phyloP scores from a whole-genome alignment of 2,888 invertebrate species.

The Troides aeacus region DNA sequence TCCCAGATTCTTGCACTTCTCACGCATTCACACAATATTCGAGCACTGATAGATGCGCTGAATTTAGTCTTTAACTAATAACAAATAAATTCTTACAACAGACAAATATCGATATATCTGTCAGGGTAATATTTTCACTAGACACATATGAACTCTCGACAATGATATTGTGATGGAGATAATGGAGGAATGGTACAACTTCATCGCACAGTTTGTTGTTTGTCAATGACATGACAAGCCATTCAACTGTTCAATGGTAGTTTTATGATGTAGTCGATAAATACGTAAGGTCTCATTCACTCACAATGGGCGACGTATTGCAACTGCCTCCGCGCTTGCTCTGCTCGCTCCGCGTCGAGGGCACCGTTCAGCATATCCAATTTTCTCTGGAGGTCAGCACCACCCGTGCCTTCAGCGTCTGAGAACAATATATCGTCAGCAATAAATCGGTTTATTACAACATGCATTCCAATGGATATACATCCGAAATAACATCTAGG shows the following conservation, averaged over 20 bases:
- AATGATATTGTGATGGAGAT: background rate
- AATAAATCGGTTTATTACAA: slow-evolving; percentile 11
- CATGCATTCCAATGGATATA: background rate
- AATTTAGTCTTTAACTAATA: background rate
- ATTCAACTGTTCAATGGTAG: slow-evolving; percentile 22
- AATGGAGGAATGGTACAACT: background rate
- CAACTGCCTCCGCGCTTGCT: slow-evolving; percentile 88
- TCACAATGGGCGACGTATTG: slow-evolving; percentile 91
- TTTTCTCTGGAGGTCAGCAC: slow-evolving; percentile 93
- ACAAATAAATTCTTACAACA: background rate
- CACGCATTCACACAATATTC: background rate
- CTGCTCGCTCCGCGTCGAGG: slow-evolving; percentile 91
- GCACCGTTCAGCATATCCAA: slow-evolving; percentile 93
- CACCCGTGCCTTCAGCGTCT: slow-evolving; percentile 92
- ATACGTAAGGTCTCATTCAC: slow-evolving; percentile 55
- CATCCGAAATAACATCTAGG: background rate
- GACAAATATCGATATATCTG: background rate
- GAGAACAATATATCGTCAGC: slow-evolving; percentile 43
- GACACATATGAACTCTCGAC: background rate
- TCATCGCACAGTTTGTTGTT: background rate
- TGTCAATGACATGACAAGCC: slow-evolving; percentile 9
- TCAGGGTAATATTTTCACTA: background rate
- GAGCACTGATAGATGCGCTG: background rate
- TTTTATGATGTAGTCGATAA: slow-evolving; percentile 15
- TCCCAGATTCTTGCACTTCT: background rate